Conservation (phyloP, 2,888 invertebrate species). For the Autographa pulchrina region DNA sequence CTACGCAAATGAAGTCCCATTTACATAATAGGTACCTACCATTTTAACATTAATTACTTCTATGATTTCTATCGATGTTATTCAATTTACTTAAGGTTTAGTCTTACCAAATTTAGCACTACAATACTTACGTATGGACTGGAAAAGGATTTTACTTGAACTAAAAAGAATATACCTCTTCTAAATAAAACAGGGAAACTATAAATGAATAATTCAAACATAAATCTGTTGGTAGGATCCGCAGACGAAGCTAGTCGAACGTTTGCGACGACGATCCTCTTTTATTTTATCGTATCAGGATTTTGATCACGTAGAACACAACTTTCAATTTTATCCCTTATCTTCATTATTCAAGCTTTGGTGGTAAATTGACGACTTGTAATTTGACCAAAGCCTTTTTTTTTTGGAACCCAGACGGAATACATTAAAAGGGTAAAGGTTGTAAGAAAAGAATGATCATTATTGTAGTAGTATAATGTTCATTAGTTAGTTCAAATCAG, state of each 20-base stretch:
- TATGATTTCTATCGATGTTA: not conserved
- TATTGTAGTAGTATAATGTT: conserved; percentile 15
- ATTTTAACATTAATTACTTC: conserved; percentile 19
- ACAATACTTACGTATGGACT: conserved; percentile 7
- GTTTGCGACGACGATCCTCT: conserved; percentile 59
- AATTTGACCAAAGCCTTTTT: not conserved
- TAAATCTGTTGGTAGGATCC: conserved; percentile 70
- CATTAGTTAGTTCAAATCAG: conserved; percentile 65
- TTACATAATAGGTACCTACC: conserved; percentile 55
- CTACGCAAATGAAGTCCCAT: conserved; percentile 57
- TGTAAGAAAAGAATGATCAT: conserved; percentile 11
- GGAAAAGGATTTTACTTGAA: conserved; percentile 32
- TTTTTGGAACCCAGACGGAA: conserved; percentile 10
- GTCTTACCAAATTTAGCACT: not conserved
- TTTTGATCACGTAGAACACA: conserved; percentile 67
- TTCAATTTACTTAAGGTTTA: not conserved
- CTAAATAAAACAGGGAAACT: conserved; percentile 57
- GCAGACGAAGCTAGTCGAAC: conserved; percentile 53
- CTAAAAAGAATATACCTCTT: conserved; percentile 58
- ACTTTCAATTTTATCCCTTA: conserved; percentile 68
- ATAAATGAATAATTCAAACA: conserved; percentile 77
- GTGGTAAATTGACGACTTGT: conserved; percentile 35
- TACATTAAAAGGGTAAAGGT: conserved; percentile 26
- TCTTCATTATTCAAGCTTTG: conserved; percentile 58
- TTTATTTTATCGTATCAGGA: conserved; percentile 64